A percentile compares a stretch with the other conserved stretches of the same genome.
These are phyloP conservation scores for Sparus aurata DNA, from an alignment of 2,797 vertebrate genomes.

Conservation along the genomic window DNA sequence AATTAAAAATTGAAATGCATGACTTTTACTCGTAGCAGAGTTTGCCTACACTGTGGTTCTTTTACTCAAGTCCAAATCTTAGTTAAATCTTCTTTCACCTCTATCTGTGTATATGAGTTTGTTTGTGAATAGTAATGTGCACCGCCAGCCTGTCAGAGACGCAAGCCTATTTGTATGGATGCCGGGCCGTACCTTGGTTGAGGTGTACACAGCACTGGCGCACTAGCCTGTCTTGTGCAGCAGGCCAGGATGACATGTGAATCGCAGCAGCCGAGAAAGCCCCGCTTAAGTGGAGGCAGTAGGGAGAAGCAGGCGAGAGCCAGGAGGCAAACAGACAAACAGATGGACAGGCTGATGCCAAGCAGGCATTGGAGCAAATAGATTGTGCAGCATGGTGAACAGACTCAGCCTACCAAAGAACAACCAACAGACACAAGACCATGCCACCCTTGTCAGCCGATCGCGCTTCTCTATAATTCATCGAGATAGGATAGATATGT, in stretches of 20 bases:
- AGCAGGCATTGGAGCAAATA: constrained; percentile 84
- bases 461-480: constrained; percentile 78
- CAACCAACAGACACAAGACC: constrained; percentile 79
- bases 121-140: constrained; percentile 68
- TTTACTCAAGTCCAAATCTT: too few species aligned
- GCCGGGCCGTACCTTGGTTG: constrained; percentile 65
- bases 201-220: constrained; percentile 66
- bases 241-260: constrained; percentile 81
- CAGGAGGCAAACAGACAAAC: constrained; percentile 85
- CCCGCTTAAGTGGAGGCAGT: constrained; percentile 81
- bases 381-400: constrained; percentile 84
- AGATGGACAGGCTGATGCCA: constrained; percentile 87
- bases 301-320: constrained; percentile 79
- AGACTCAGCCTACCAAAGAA: constrained; percentile 81
- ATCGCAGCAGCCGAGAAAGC: constrained; percentile 80
- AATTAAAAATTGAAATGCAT: too few species aligned
- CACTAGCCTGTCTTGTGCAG: constrained; percentile 77
- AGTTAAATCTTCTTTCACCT: too few species aligned
- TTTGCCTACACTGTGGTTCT: too few species aligned
- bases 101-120: constrained; percentile 6
- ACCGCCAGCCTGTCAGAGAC: constrained; percentile 70
- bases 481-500: constrained; percentile 73
- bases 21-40: too few species aligned
- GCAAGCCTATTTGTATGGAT: constrained; percentile 75
- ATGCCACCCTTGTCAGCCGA: constrained; percentile 71